Evolutionary conservation across 2,888 invertebrate genomes (phyloP).

Genomic region (Nephrotoma flavescens): DNA sequence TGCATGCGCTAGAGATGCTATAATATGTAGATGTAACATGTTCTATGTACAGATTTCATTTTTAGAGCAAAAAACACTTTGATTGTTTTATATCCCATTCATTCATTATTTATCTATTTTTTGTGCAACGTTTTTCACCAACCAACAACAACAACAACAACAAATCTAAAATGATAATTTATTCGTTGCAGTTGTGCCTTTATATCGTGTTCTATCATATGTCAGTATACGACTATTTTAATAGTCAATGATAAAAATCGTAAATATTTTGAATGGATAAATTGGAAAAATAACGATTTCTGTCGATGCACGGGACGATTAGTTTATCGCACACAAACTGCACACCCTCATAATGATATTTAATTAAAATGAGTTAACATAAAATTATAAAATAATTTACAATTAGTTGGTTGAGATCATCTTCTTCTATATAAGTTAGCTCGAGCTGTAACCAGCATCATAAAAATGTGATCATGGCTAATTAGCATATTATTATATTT

Average conservation of each 20-base stretch:
- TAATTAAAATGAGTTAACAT: not conserved
- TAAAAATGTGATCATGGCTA: not conserved
- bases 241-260: not conserved
- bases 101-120: not conserved
- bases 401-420: not conserved
- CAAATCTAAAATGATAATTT: not conserved
- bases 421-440: not conserved
- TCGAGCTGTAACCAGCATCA: not conserved
- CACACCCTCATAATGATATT: not conserved
- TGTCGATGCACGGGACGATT: not conserved
- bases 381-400: not conserved
- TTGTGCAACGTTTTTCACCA: not conserved
- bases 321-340: not conserved
- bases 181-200: not conserved
- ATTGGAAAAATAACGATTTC: not conserved
- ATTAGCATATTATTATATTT: not conserved
- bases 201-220: not conserved
- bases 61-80: not conserved
- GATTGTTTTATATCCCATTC: not conserved
- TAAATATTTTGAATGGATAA: not conserved
- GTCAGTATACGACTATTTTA: not conserved
- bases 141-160: not conserved
- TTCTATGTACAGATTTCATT: not conserved
- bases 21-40: not conserved
- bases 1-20: not conserved